Evolutionary conservation across 2,113 vertebrate genomes (phyloP), one percentile per base, ranked within the genome.

Genomic region (Gallinago undulata): DNA sequence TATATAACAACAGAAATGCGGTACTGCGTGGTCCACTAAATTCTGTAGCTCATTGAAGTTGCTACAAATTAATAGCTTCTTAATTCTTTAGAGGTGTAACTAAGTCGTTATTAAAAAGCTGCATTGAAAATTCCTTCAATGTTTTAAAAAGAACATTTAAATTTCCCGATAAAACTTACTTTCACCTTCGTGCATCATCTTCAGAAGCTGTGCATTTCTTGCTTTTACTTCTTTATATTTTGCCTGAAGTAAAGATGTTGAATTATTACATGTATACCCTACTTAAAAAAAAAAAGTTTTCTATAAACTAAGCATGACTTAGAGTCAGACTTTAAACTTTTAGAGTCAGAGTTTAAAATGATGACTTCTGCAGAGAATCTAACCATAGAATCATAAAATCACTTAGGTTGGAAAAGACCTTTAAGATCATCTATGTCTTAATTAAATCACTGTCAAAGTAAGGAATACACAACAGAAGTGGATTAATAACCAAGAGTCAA

Each of bases 121-220:
- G 55, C n/a, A 82, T 69, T 67, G 19, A 33, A 91, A 84, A 70
- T 39, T 64, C 17, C 21, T 84, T 27, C 50, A 50, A 22, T 39
- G 19, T 51, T 84, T 89, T 87, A 47, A 89, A 84, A 88, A 47
- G 53, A 83, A 80, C 11, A 70, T 68, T 37, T 43, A 67, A 64
- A 7, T 75, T 79, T 73, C 70, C 82, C 74, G 78, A 51, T 76
- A 81, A 92, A 87, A 53, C 45, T 98, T 97, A 98, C 98, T 98
- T 98, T 98, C 98, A 94, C 97, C 97, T 97, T 98, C 98, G 69
- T 98, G 98, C 81, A 98, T 96, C 97, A 98, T 98, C 97, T 98
- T 98, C 94, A 98, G 41, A 89, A 98, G 96, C 63, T 98, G 97
- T 88, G 97, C 97, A 97, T 98, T 98, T 97, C 98, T 97, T 95